These are phyloP conservation scores for cattle (Bos taurus) DNA, from an alignment of 2,113 vertebrate genomes.

Conservation along the genomic window ARS-UCD2.0 NC_037354.1:13790001-13790500, in stretches of 20 bases:
- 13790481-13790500: rapidly evolving
- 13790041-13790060: rapidly evolving
- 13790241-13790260: rapidly evolving
- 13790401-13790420: not conserved
- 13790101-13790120: not conserved
- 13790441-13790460: not conserved
- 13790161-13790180: not conserved
- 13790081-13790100: not conserved
- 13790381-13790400: not conserved
- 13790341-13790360: not conserved
- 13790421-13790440: not conserved
- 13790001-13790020: not conserved
- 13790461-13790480: not conserved
- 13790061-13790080: not conserved
- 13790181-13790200: not conserved
- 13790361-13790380: not conserved
- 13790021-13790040: not conserved
- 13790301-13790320: not conserved
- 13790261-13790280: rapidly evolving
- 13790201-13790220: not conserved
- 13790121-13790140: not conserved
- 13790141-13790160: not conserved
- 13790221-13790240: not conserved
- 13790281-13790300: rapidly evolving
- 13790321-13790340: not conserved